Conservation (phyloP, 1,140 invertebrate genomes). For the Spodoptera frugiperda region DNA sequence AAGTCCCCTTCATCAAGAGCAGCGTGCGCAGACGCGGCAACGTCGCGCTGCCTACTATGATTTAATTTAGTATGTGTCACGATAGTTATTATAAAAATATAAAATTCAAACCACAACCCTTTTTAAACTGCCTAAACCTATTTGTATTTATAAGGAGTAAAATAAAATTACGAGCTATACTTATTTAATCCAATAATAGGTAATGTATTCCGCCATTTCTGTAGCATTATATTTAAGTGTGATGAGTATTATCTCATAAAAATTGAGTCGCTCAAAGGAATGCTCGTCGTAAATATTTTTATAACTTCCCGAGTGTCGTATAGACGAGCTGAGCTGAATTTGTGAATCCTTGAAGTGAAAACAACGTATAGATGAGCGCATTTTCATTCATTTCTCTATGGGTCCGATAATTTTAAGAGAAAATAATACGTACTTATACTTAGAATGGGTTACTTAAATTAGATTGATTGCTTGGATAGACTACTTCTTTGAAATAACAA, state of each 20-base stretch:
- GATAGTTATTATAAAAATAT: too few relatives aligned
- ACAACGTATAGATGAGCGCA: neutral
- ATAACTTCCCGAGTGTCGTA: constrained; percentile 4
- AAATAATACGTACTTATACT: too few relatives aligned
- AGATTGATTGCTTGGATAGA: too few relatives aligned
- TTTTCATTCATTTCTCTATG: neutral
- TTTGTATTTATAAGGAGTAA: neutral
- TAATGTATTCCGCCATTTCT: constrained; percentile 11
- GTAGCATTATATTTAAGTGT: constrained; percentile 15
- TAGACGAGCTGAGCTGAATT: neutral
- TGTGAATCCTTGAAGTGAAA: neutral
- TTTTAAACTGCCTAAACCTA: too few relatives aligned
- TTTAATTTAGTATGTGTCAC: too few relatives aligned
- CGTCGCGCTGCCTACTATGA: too few relatives aligned
- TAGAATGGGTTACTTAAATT: too few relatives aligned
- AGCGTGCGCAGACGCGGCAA: too few relatives aligned
- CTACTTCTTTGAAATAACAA: too few relatives aligned
- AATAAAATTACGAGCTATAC: neutral
- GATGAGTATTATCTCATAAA: constrained; percentile 40
- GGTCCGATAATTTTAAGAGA: too few relatives aligned
- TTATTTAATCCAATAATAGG: constrained; percentile 3
- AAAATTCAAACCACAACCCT: too few relatives aligned
- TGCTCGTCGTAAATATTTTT: constrained; percentile 40
- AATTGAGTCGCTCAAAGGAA: constrained; percentile 14
- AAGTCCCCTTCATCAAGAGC: too few relatives aligned